A percentile compares a stretch with the other conserved stretches of the same genome.
phyloP scores from a whole-genome alignment of 2,888 invertebrate genomes.

The Philopedon plagiatum region DNA sequence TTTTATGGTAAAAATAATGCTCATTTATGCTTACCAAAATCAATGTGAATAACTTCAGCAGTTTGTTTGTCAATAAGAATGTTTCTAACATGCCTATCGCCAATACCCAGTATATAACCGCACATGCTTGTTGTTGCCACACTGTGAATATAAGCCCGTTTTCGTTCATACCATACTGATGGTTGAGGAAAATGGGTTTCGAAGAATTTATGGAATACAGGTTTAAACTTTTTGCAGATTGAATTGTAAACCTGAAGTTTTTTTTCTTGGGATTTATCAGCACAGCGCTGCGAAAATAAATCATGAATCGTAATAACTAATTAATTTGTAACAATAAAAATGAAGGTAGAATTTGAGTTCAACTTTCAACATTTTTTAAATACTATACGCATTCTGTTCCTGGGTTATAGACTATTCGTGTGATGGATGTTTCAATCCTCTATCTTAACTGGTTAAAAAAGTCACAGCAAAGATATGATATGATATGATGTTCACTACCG shows the following conservation, averaged over 20 bases:
- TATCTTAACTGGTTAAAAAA: no score
- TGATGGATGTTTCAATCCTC: no score
- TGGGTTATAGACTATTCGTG: no score
- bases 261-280: conserved; percentile 63
- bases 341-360: no score
- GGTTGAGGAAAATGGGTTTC: conserved; percentile 86
- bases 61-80: conserved; percentile 92
- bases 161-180: conserved; percentile 89
- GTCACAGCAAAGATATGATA: no score
- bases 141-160: conserved; percentile 89
- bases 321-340: no score
- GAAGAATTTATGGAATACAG: conserved; percentile 94
- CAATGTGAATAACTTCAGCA: conserved; percentile 96
- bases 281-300: no score
- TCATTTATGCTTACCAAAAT: conserved; percentile 80
- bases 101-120: conserved; percentile 95
- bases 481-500: no score
- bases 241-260: conserved; percentile 74
- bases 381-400: no score
- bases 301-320: no score
- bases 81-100: conserved; percentile 94
- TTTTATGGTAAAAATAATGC: no score
- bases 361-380: no score
- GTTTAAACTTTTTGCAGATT: conserved; percentile 81
- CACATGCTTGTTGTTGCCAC: conserved; percentile 92